A percentile compares a stretch with the other conserved stretches of the same genome.
phyloP scores from a whole-genome alignment of 2,888 invertebrate species.

The Epistrophe eligans region DNA sequence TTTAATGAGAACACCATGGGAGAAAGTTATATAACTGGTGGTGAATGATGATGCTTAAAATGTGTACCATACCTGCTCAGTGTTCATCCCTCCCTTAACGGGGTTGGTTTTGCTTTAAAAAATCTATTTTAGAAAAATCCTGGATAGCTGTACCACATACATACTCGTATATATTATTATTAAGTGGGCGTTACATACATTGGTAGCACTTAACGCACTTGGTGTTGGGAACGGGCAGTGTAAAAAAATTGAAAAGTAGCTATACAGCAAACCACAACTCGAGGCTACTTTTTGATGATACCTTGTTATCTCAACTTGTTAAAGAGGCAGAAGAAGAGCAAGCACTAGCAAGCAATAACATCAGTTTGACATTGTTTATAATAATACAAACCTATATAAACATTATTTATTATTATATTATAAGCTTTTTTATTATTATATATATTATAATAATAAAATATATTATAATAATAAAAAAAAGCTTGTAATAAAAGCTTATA shows the following conservation, averaged over 20 bases:
- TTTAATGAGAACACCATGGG: constrained; percentile 14
- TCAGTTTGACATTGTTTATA: neutral
- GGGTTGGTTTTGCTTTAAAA: constrained; percentile 44
- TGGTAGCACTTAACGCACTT: neutral
- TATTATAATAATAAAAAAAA: too few species aligned
- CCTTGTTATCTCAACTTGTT: constrained; percentile 30
- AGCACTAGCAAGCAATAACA: neutral
- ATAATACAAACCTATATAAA: too few species aligned
- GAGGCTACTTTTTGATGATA: constrained; percentile 28
- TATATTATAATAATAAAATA: too few species aligned
- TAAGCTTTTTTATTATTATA: too few species aligned
- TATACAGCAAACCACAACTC: neutral
- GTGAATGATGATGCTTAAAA: neutral
- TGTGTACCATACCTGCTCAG: neutral
- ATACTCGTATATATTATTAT: neutral
- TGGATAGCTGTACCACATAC: neutral
- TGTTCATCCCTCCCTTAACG: neutral
- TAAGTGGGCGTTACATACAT: constrained; percentile 47
- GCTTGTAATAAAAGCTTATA: too few species aligned
- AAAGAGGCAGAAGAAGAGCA: constrained; percentile 37
- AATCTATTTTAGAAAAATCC: neutral
- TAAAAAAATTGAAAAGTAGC: neutral
- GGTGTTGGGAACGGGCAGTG: neutral
- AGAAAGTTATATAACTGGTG: neutral
- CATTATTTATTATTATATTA: too few species aligned